Evolutionary conservation across 2,797 vertebrate species (phyloP).

Genomic region (Typhlichthys subterraneus): DNA sequence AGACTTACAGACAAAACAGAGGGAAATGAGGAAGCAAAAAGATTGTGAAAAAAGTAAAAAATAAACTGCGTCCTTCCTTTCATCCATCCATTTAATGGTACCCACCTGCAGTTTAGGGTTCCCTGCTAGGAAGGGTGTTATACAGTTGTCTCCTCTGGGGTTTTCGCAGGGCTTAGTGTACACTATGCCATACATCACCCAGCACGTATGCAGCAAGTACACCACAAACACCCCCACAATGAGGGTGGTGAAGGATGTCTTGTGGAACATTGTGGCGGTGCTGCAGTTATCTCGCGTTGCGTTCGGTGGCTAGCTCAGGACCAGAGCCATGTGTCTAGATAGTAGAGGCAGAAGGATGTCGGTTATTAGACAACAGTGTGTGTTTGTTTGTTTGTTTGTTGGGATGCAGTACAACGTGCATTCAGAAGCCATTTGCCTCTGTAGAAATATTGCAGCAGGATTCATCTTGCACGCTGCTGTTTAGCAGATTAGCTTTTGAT

Average conservation of each 20-base stretch:
- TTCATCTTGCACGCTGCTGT: too few relatives aligned
- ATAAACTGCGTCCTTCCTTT: not conserved
- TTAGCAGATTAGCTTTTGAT: too few relatives aligned
- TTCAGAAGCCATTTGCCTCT: too few relatives aligned
- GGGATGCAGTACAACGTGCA: too few relatives aligned
- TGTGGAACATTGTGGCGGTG: conserved; percentile 74
- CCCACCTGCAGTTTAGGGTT: conserved; percentile 90
- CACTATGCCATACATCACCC: conserved; percentile 98
- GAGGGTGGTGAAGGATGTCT: conserved; percentile 89
- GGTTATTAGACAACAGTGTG: too few relatives aligned
- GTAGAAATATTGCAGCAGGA: too few relatives aligned
- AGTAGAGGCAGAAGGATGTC: too few relatives aligned
- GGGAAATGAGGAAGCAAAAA: not conserved
- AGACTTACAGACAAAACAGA: not conserved
- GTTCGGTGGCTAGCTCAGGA: conserved; percentile 39
- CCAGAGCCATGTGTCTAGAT: conserved; percentile 57
- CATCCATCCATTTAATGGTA: too few relatives aligned
- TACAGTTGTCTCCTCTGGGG: conserved; percentile 75
- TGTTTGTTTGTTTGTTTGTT: too few relatives aligned
- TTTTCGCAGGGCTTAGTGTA: conserved; percentile 90
- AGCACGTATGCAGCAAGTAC: conserved; percentile 95
- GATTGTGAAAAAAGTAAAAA: too few relatives aligned
- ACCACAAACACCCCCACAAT: conserved; percentile 92
- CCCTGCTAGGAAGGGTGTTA: conserved; percentile 85
- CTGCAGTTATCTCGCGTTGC: conserved; percentile 11